A percentile compares a stretch with the other conserved stretches of the same genome.
Conservation (phyloP, 2,888 invertebrate species). For the Strigamia transsilvanica region DNA sequence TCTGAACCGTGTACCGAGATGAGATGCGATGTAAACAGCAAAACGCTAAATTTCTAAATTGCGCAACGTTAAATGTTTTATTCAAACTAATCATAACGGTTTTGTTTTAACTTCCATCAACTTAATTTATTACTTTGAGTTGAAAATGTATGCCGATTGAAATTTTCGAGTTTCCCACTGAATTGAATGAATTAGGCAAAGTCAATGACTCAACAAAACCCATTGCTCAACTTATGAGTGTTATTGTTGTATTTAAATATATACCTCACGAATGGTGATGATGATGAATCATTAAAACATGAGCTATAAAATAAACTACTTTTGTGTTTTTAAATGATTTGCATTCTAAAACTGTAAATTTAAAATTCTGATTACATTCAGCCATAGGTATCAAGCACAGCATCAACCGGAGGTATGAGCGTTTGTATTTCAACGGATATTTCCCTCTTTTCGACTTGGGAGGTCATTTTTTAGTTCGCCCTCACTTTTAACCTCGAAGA, state of each 20-base stretch:
- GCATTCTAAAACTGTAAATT: not conserved
- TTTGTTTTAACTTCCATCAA: not conserved
- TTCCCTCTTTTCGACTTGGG: slow-evolving; percentile 8
- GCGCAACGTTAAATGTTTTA: not conserved
- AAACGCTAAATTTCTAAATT: not conserved
- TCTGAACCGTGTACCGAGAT: not conserved
- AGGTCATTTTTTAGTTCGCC: slow-evolving; percentile 1
- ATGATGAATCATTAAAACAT: slow-evolving; percentile 13
- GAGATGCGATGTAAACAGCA: not conserved
- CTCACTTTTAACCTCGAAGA: slow-evolving; percentile 6
- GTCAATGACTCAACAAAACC: not conserved
- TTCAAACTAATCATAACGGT: not conserved
- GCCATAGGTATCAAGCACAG: not conserved
- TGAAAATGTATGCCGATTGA: not conserved
- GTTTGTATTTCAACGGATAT: not conserved
- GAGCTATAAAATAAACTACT: slow-evolving; percentile 11
- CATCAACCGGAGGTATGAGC: not conserved
- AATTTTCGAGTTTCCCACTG: not conserved
- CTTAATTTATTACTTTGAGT: not conserved
- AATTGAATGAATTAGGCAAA: not conserved
- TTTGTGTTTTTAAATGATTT: not conserved
- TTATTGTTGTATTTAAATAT: slow-evolving; percentile 2
- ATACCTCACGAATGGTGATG: not conserved
- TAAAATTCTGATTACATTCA: not conserved
- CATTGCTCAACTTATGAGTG: not conserved